A percentile compares a stretch with the other conserved stretches of the same genome.
phyloP scores from a whole-genome alignment of 1,140 invertebrate species.

The Sminthurides bifidus region DNA sequence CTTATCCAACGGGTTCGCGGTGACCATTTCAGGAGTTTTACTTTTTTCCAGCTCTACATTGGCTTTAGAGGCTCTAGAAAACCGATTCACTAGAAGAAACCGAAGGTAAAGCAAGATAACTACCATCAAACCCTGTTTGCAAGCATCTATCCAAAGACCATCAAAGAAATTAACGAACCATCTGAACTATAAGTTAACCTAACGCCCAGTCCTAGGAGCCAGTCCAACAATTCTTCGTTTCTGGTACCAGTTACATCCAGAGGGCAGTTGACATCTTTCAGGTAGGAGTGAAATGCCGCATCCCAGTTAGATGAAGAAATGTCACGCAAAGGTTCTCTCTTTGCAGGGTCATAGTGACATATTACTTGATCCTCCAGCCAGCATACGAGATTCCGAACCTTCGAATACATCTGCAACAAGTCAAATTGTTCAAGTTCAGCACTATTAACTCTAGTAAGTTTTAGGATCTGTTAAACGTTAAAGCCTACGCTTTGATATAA shows the following conservation, averaged over 20 bases:
- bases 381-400: conserved; percentile 63
- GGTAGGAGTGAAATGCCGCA: conserved; percentile 60
- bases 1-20: conserved; percentile 68
- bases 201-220: conserved; percentile 72
- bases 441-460: conserved; percentile 8
- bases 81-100: too few relatives aligned
- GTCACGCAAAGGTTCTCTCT: conserved; percentile 56
- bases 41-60: conserved; percentile 44
- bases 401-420: conserved; percentile 53
- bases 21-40: conserved; percentile 52
- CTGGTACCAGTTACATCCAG: conserved; percentile 4
- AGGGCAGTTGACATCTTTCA: conserved; percentile 52
- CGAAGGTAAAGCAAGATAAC: too few relatives aligned
- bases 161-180: conserved; percentile 45
- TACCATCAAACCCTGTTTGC: too few relatives aligned
- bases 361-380: conserved; percentile 95
- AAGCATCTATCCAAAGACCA: too few relatives aligned
- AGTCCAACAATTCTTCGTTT: conserved; percentile 58
- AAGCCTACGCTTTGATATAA: conserved; percentile 6
- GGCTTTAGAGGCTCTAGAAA: conserved; percentile 51
- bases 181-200: conserved; percentile 70
- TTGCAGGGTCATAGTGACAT: conserved; percentile 64
- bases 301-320: conserved; percentile 55
- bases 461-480: too few relatives aligned
- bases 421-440: conserved; percentile 25